These are phyloP conservation scores for Potamilus streckersoni DNA, from an alignment of 1,140 invertebrate species.

Conservation along the genomic window DNA sequence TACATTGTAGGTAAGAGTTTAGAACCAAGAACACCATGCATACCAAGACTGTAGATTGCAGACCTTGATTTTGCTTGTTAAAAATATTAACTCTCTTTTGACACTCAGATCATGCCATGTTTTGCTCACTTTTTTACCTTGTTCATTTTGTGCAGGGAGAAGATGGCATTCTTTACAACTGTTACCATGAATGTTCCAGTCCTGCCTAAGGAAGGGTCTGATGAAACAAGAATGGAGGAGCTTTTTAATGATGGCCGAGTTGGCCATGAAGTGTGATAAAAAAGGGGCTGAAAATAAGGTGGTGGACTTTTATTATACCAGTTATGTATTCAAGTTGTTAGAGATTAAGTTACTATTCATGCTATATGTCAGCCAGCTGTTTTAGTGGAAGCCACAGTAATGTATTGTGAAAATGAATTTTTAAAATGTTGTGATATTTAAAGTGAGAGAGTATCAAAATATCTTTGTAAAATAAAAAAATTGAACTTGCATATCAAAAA, in stretches of 20 bases:
- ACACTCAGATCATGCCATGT: neutral
- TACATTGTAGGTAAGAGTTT: neutral
- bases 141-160: conserved; percentile 78
- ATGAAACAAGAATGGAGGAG: conserved; percentile 34
- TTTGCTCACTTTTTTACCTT: neutral
- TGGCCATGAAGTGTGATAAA: conserved; percentile 54
- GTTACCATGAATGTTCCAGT: conserved; percentile 82
- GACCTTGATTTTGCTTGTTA: conserved; percentile 2
- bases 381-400: too few species aligned
- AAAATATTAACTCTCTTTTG: neutral
- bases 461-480: too few species aligned
- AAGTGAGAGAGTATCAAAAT: too few species aligned
- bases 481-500: too few species aligned
- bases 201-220: conserved; percentile 74
- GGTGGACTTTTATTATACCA: too few species aligned
- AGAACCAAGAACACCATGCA: neutral
- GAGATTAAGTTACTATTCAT: too few species aligned
- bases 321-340: too few species aligned
- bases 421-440: too few species aligned
- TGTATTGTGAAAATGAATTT: too few species aligned
- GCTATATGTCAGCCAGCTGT: too few species aligned
- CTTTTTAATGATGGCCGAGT: conserved; percentile 43
- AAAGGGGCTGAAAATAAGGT: too few species aligned
- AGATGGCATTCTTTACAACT: conserved; percentile 93
- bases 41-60: neutral